Conservation (phyloP, 2,797 vertebrate genomes). For the Alcedo quadribrachys region DNA sequence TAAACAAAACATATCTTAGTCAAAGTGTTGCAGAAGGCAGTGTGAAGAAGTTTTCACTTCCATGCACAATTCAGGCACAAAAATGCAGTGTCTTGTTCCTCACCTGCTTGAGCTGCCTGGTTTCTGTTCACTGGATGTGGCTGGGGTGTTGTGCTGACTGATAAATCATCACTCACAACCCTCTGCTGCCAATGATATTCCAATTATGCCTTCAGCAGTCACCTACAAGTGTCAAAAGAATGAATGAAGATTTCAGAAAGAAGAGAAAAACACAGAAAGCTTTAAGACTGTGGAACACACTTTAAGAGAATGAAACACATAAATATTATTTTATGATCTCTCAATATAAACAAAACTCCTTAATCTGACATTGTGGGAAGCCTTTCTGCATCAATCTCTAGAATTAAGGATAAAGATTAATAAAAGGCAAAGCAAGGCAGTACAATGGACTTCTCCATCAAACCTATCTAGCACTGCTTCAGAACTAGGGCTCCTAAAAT, state of each 20-base stretch:
- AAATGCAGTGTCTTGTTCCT: not conserved
- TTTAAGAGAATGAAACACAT: not conserved
- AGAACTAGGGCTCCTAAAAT: not conserved
- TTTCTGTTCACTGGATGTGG: not conserved
- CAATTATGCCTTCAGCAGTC: constrained; percentile 7
- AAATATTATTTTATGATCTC: not conserved
- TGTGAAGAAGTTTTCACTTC: not conserved
- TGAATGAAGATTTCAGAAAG: not conserved
- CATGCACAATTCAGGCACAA: not conserved
- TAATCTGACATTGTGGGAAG: not conserved
- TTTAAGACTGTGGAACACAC: not conserved
- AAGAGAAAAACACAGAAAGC: not conserved
- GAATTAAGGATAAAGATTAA: not conserved
- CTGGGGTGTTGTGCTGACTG: not conserved
- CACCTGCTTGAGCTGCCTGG: not conserved
- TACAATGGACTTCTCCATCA: not conserved
- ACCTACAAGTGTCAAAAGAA: constrained; percentile 23
- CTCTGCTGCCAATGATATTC: not conserved
- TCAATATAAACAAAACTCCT: not conserved
- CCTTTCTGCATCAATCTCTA: not conserved
- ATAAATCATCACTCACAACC: not conserved
- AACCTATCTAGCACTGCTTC: not conserved
- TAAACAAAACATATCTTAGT: not conserved
- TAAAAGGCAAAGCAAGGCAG: not conserved
- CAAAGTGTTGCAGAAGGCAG: not conserved